A percentile compares a stretch with the other conserved stretches of the same genome.
These are phyloP conservation scores for Meteorus sp. DNA, from an alignment of 1,140 invertebrate genomes.

Conservation along the genomic window DNA sequence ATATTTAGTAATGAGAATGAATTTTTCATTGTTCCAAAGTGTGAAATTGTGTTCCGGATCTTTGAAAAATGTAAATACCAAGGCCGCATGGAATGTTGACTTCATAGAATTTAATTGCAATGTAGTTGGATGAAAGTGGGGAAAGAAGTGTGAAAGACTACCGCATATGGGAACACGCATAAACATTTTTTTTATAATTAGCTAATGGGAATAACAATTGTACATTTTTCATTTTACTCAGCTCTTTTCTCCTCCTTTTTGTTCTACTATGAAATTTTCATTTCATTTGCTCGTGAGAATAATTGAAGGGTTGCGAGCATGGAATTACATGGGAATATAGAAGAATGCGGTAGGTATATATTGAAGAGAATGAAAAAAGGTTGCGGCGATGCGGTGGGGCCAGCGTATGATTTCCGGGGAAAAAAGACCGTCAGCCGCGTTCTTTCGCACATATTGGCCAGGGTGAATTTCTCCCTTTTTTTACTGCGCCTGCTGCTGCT, in stretches of 20 bases:
- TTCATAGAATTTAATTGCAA: no score
- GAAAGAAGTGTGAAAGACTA: not conserved
- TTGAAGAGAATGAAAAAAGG: not conserved
- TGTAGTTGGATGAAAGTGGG: not conserved
- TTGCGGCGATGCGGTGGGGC: not conserved
- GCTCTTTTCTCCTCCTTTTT: no score
- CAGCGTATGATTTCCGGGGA: constrained; percentile 11
- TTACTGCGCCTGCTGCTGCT: no score
- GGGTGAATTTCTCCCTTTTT: constrained; percentile 9
- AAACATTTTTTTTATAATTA: no score
- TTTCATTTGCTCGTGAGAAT: not conserved
- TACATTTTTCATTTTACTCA: no score
- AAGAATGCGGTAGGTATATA: not conserved
- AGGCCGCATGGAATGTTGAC: no score
- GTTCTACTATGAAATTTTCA: no score
- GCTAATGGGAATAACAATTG: no score
- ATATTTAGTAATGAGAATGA: constrained; percentile 1
- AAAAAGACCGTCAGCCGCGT: constrained; percentile 25
- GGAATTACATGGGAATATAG: not conserved
- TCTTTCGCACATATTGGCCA: constrained; percentile 28
- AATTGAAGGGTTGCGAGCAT: no score
- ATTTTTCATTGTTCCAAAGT: constrained; percentile 10
- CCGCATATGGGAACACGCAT: no score
- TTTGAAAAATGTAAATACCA: no score
- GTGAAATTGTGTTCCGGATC: not conserved